These are phyloP conservation scores for Plutella xylostella DNA, from an alignment of 2,888 invertebrate genomes.

Conservation along the genomic window DNA sequence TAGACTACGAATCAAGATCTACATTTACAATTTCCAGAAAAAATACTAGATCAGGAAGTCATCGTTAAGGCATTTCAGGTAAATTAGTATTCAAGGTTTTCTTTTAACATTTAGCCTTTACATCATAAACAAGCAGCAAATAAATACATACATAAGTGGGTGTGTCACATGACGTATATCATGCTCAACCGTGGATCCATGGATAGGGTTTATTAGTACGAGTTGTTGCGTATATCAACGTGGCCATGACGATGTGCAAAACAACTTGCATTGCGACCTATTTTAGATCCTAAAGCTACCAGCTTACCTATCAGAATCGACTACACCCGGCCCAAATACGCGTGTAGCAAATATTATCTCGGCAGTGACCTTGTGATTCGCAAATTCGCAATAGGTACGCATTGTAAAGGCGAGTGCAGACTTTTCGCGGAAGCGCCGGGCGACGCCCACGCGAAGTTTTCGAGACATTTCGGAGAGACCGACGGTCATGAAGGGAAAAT, in stretches of 20 bases:
- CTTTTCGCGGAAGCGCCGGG: background rate
- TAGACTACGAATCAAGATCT: too few relatives aligned
- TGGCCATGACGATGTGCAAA: conserved; percentile 41
- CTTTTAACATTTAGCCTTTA: too few relatives aligned
- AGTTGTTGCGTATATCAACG: conserved; percentile 51
- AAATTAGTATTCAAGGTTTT: too few relatives aligned
- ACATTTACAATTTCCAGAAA: too few relatives aligned
- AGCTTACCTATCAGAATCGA: background rate
- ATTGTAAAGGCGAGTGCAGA: background rate
- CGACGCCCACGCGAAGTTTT: too few relatives aligned
- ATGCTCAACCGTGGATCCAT: background rate
- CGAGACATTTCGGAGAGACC: too few relatives aligned
- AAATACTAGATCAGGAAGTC: too few relatives aligned
- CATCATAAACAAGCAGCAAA: too few relatives aligned
- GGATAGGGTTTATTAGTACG: conserved; percentile 13
- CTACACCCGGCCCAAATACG: background rate
- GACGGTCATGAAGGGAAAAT: too few relatives aligned
- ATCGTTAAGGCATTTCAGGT: too few relatives aligned
- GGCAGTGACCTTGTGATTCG: background rate
- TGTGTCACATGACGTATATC: conserved; percentile 49
- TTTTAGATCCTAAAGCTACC: conserved; percentile 35
- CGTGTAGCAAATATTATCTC: conserved; percentile 2
- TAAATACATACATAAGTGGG: too few relatives aligned
- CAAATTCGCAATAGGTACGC: background rate
- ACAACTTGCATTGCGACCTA: conserved; percentile 28